A percentile compares a stretch with the other conserved stretches of the same genome.
Evolutionary conservation across 2,797 vertebrate genomes (phyloP).

Genomic region (Cichlasoma orientale): DNA sequence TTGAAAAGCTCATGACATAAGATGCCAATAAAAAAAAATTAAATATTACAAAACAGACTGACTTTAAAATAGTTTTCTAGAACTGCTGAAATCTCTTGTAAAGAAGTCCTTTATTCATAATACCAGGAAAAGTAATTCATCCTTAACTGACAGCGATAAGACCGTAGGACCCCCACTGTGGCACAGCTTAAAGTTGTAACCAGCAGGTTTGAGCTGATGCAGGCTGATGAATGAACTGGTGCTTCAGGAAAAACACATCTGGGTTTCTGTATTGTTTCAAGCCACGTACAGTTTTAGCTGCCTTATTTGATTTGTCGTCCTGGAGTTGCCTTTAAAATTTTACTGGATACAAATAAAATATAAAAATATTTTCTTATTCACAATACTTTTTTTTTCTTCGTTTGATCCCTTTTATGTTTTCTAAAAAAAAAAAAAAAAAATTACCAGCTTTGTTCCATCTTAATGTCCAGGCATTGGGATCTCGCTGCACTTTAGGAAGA

Average conservation of each 20-base stretch:
- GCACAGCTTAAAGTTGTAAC: background rate
- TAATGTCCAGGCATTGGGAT: background rate
- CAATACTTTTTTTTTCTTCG: conserved; percentile 44
- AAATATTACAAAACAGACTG: background rate
- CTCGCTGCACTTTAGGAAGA: conserved; percentile 55
- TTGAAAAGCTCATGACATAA: conserved; percentile 2
- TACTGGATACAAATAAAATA: conserved; percentile 55
- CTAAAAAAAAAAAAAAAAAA: background rate
- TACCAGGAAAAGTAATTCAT: background rate
- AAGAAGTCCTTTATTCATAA: background rate
- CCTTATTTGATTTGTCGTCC: conserved; percentile 52
- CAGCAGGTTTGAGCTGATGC: background rate
- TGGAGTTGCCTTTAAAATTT: conserved; percentile 59
- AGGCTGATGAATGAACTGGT: background rate
- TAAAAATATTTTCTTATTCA: conserved; percentile 66
- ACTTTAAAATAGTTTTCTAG: background rate
- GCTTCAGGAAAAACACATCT: background rate
- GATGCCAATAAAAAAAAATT: background rate
- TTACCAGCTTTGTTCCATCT: conserved; percentile 35
- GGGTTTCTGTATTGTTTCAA: conserved; percentile 45
- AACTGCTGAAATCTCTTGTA: background rate
- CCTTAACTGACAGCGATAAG: background rate
- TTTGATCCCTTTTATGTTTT: conserved; percentile 37
- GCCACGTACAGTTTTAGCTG: conserved; percentile 72
- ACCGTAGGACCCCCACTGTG: background rate